Evolutionary conservation across 2,113 vertebrate species (phyloP).

Genomic region (Ondatra zibethicus): DNA sequence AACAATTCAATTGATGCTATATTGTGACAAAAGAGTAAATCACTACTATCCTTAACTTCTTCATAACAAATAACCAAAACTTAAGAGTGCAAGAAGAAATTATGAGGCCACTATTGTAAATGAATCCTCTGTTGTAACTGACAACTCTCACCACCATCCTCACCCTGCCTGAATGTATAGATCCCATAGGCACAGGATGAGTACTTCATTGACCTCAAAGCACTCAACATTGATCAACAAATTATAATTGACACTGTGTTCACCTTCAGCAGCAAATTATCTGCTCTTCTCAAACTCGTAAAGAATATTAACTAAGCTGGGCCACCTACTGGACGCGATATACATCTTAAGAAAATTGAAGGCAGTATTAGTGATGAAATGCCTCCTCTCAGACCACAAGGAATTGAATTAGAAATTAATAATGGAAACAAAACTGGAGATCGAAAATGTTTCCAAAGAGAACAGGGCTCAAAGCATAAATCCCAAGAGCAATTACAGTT

Average conservation of each 20-base stretch:
- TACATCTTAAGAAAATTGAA: not conserved
- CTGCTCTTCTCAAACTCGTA: not conserved
- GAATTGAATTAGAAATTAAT: not conserved
- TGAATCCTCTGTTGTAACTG: not conserved
- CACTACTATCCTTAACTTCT: not conserved
- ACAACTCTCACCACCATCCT: fast-evolving
- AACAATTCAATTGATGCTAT: no score
- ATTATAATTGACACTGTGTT: not conserved
- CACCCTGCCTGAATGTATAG: not conserved
- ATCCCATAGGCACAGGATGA: not conserved
- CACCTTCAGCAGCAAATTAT: not conserved
- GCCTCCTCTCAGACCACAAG: not conserved
- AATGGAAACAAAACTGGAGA: not conserved
- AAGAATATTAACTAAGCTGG: not conserved
- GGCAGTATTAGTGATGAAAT: not conserved
- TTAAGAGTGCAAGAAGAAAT: not conserved
- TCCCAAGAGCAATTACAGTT: not conserved
- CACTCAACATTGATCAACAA: not conserved
- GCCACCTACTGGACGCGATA: no score
- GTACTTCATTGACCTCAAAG: not conserved
- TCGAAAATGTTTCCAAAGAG: not conserved
- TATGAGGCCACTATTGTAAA: no score
- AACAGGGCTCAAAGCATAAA: not conserved
- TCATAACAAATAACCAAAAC: not conserved
- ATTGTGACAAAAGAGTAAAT: not conserved